Evolutionary conservation across 2,888 invertebrate species (phyloP), one percentile per base, ranked within the genome.

Genomic region (Polylopha cassiicola): DNA sequence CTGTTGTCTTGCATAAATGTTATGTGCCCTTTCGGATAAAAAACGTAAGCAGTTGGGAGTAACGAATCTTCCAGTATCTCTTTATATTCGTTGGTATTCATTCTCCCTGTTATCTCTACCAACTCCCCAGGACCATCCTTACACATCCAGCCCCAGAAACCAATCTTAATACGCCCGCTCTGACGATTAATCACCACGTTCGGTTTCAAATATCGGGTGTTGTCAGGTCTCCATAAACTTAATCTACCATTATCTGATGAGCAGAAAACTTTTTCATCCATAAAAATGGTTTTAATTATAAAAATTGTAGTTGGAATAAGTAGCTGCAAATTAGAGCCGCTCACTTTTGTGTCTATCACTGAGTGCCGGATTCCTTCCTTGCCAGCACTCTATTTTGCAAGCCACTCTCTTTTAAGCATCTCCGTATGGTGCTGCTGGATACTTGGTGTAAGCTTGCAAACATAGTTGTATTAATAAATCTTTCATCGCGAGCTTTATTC

Each of bases 1-100:
- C 34, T 26, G 13, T 34, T 26, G 11, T 33, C 33, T 8, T 33
- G 26, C 14, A 34, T 26, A n/a, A 34, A 34, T 5, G 18, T 18
- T 9, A 34, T n/a, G 8, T 18, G 34, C 16, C 9, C 16, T 13
- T 34, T 13, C 1, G 34, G 26, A n/a, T 34, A 34, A 18, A 23
- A 26, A 9, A 34, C 16, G 5, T 18, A 11, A n/a, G 16, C 34
- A 34, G 23, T 34, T 7, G 26, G 34, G 13, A 34, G 6, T 5
- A 34, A 26, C 6, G 26, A 26, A 2, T 34, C 34, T 5, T 27
- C 20, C 5, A 28, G 28, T 22, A 36, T 21, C 10, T 36, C 27
- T 7, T 14, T 27, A 4, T 36, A 27, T 20, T 5, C 5, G 6
- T 7, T 4, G 6, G 18, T 26, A 20, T 34, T 34, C 26, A 26